Evolutionary conservation across 2,888 invertebrate species (phyloP), one percentile per base, ranked within the genome.

Genomic region (Pyrgus malvae): DNA sequence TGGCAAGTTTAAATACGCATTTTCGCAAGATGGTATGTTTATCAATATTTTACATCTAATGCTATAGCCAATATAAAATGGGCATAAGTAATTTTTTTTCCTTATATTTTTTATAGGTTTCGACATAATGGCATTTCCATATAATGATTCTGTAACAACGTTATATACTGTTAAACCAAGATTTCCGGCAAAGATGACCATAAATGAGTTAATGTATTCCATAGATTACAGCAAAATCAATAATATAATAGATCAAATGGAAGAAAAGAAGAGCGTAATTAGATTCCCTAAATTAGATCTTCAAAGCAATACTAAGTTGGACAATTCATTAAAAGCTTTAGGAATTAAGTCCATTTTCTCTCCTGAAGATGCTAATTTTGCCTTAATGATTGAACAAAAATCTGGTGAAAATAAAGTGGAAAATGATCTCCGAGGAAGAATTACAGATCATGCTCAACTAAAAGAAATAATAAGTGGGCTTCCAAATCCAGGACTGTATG

Each of bases 201-300:
- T 94, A 33, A 69, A 80, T 4, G 74, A 85, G 1, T 69, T 94
- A 5, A 82, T 93, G 71, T 73, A 74, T 0, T 70, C 72, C 1
- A 65, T 94, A 14, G 88, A 90, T 33, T 80, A 89, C 19, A 71
- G 78, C 0, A 83, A 83, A 48, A 78, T 94, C 21, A 84, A 92
- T 16, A 61, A 69, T 0, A 62, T 93, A 27, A 91, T 93, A 11
- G 72, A 68, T 9, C 80, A 80, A 48, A 90, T 91, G 69, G 72
- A 66, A 1, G 78, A 77, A 21, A 82, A 81, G 4, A 82, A 91
- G 4, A 89, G 92, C 19, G 80, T 94, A 1, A 73, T 94, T 0
- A 83, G 93, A 25, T 88, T 94, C 27, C 96, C 96, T 0, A 94
- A 94, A 74, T 94, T 96, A 93, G 92, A 93, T 63, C 78, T 96